Base-by-base conservation (phyloP, 2,797 vertebrate genomes). In the Acomys russatus region DNA sequence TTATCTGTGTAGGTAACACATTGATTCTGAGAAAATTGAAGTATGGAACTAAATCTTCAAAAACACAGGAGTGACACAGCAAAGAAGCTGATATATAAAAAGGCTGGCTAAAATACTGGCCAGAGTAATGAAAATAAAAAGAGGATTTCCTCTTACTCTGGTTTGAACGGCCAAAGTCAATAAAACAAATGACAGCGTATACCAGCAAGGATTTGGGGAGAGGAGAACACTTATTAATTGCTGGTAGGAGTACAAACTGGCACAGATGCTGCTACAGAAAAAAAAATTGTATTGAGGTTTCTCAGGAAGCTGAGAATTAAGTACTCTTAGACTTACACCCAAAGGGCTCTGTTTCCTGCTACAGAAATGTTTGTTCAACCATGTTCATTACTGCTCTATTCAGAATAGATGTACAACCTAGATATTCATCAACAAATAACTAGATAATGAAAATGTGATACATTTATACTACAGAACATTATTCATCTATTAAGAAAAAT, bases 21-120 rank as follows among this genome's bases (percentile, higher is more conserved):
- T 89, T 74, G 61, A 28, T 70, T 90, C 68, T 91, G 77, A 96
- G 83, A 84, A 94, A 97, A 88, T 68, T 28, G 12, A 20, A 90
- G 15, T 44, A 54, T 85, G 6, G 20, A 71, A 91, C 83, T 56
- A 71, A 68, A 87, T 90, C 61, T 96, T 91, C 59, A 92, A 49
- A 94, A 33, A 25, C 3, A 30, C 0, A 2, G 61, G 63, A 10
- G 44, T 66, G 28, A 84, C 3, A 44, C 44, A 88, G n/a, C 44
- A 33, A 6, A 63, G 71, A 12, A 89, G 6, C 73, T 74, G n/a
- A 64, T 23, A 80, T 20, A 14, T 73, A 85, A 92, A 82, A 5
- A 6, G 5, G 38, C 5, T 49, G 66, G 38, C 33, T 66, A 66
- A 84, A 25, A 20, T 25, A 15, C 25, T 78, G 51, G 49, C 76